Percentiles rank a stretch among this genome's conserved stretches.
These are phyloP conservation scores for Clistopyga incitator DNA, from an alignment of 2,888 invertebrate genomes.

Conservation along the genomic window DNA sequence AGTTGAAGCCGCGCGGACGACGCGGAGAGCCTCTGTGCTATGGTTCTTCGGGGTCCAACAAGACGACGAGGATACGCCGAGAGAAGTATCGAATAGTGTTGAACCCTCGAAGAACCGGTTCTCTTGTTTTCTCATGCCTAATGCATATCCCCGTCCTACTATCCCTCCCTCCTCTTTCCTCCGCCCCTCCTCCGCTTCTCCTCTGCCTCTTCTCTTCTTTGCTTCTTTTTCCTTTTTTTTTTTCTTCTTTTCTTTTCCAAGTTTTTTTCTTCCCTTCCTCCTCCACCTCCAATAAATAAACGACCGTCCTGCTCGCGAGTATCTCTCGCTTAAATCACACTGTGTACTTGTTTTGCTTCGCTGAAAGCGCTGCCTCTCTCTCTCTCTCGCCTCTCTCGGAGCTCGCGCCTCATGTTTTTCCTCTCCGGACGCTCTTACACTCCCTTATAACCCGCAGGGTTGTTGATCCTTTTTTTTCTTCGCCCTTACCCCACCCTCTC, in stretches of 20 bases:
- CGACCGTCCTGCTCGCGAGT: conserved; percentile 59
- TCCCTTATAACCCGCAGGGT: conserved; percentile 9
- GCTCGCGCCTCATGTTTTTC: not conserved
- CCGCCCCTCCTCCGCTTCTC: conserved; percentile 7
- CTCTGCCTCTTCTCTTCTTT: conserved; percentile 1
- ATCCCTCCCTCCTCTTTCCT: conserved; percentile 21
- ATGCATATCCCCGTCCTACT: conserved; percentile 63
- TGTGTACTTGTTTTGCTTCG: conserved; percentile 55
- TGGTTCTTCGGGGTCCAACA: conserved; percentile 25
- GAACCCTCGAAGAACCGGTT: conserved; percentile 67
- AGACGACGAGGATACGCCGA: conserved; percentile 43
- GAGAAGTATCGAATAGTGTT: conserved; percentile 59
- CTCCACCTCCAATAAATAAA: conserved; percentile 62
- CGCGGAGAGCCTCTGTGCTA: not conserved
- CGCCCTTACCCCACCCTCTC: too few species aligned
- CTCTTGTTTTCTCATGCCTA: conserved; percentile 69
- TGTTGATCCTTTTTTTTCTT: conserved; percentile 10
- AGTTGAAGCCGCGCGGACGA: not conserved
- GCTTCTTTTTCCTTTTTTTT: too few species aligned
- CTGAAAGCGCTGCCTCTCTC: conserved; percentile 23
- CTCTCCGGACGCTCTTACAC: conserved; percentile 1
- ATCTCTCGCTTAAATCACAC: conserved; percentile 63
- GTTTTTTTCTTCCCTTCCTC: conserved; percentile 37
- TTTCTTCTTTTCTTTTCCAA: too few species aligned
- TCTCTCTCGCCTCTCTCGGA: not conserved